phyloP scores from a whole-genome alignment of 2,888 invertebrate genomes.

The Ectemnius continuus region DNA sequence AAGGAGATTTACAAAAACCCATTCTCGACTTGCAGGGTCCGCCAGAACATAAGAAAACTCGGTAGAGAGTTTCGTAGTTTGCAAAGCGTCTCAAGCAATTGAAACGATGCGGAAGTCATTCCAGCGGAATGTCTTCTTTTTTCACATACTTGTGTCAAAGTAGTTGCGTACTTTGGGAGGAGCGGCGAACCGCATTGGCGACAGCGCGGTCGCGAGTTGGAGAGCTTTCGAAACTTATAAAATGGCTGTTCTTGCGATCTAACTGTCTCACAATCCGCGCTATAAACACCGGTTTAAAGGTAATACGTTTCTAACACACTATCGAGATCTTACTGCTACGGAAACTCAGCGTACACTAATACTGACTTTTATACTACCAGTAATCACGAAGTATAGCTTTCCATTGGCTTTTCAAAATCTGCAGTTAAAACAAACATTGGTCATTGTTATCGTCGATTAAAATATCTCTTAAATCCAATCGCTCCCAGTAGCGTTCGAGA shows the following conservation, averaged over 20 bases:
- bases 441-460: no score
- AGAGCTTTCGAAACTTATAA: slow-evolving; percentile 43
- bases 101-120: slow-evolving; percentile 24
- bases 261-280: slow-evolving; percentile 21
- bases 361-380: no score
- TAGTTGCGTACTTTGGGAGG: slow-evolving; percentile 13
- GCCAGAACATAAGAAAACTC: neutral
- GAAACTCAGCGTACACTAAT: no score
- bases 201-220: slow-evolving; percentile 28
- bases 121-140: slow-evolving; percentile 24
- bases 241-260: slow-evolving; percentile 32
- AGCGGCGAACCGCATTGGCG: slow-evolving; percentile 15
- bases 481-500: no score
- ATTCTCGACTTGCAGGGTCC: no score
- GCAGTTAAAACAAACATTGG: no score
- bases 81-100: slow-evolving; percentile 12
- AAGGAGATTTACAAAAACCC: no score
- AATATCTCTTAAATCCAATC: no score
- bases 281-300: slow-evolving; percentile 26
- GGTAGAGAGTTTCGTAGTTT: slow-evolving; percentile 16
- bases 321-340: no score
- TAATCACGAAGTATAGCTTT: no score
- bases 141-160: slow-evolving; percentile 25
- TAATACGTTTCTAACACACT: slow-evolving; percentile 20
- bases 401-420: no score